These are phyloP conservation scores for Sorex fumeus DNA, from an alignment of 2,113 vertebrate species.

Conservation along the genomic window DNA sequence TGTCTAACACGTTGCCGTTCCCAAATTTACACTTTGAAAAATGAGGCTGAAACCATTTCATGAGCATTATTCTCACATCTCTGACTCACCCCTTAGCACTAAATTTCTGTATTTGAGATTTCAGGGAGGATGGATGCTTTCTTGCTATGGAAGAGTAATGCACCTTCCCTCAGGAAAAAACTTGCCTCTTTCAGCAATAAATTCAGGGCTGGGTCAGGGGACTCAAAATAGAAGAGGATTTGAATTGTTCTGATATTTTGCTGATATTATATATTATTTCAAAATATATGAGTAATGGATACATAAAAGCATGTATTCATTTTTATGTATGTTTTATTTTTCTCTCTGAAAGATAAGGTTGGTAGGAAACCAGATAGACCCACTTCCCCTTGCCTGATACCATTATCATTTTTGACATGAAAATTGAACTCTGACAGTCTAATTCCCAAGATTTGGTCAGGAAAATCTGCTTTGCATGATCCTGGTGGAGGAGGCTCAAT, in stretches of 20 bases:
- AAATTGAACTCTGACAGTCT: constrained; percentile 7
- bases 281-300: too few species aligned
- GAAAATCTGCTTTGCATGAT: background rate
- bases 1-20: background rate
- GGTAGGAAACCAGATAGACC: background rate
- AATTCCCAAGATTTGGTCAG: background rate
- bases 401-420: background rate
- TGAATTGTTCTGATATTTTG: too few species aligned
- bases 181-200: too few species aligned
- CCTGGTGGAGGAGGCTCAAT: background rate
- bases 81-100: constrained; percentile 7
- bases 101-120: constrained; percentile 6
- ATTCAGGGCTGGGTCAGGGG: too few species aligned
- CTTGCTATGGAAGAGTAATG: background rate
- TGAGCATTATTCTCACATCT: background rate
- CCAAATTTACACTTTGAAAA: constrained; percentile 23
- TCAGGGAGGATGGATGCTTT: background rate
- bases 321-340: background rate
- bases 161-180: background rate
- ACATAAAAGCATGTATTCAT: too few species aligned
- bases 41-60: background rate
- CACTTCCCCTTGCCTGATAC: background rate
- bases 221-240: too few species aligned
- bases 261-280: too few species aligned
- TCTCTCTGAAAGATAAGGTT: background rate